These are phyloP conservation scores for Phataginus tricuspis DNA, from an alignment of 2,797 vertebrate species.

Conservation along the genomic window DNA sequence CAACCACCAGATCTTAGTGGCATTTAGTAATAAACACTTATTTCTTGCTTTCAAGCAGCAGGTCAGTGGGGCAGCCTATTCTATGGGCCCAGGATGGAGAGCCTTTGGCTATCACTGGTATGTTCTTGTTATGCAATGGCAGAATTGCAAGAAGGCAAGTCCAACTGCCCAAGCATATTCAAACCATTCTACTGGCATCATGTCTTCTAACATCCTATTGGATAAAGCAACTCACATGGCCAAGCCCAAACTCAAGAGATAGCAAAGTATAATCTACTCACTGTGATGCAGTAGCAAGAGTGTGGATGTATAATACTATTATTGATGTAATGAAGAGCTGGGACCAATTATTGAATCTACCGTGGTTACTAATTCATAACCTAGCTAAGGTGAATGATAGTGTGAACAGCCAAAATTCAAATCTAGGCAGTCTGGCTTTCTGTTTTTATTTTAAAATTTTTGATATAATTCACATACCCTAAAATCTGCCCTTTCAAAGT, in stretches of 20 bases:
- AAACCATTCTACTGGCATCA: neutral
- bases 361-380: neutral
- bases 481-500: neutral
- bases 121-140: neutral
- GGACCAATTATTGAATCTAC: neutral
- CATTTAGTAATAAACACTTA: slow-evolving; percentile 22
- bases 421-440: neutral
- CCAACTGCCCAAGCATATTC: neutral
- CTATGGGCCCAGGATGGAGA: neutral
- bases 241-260: neutral
- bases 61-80: neutral
- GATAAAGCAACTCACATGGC: neutral
- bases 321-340: neutral
- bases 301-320: neutral
- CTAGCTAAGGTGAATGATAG: neutral
- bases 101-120: neutral
- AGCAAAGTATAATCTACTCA: neutral
- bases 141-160: neutral
- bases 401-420: neutral
- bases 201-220: neutral
- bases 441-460: neutral
- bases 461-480: neutral
- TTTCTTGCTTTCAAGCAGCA: slow-evolving; percentile 37
- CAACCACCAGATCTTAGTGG: neutral
- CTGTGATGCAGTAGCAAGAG: neutral